phyloP scores from a whole-genome alignment of 1,140 invertebrate genomes.

The Pantala flavescens region DNA sequence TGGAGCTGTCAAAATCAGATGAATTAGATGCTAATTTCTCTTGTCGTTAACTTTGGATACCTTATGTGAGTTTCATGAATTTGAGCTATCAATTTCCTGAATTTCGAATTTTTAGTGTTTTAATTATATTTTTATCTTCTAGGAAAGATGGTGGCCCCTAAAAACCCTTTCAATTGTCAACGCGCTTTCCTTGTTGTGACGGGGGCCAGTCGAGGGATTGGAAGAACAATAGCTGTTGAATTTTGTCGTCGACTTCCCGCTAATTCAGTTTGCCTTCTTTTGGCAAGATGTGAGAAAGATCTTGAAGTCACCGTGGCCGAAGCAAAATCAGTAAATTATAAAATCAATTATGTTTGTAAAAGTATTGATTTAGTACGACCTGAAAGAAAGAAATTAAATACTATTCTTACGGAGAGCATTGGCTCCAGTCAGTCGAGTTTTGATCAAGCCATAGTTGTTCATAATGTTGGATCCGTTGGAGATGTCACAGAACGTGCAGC shows the following conservation, averaged over 20 bases:
- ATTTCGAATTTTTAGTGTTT: not conserved
- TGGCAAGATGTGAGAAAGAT: constrained; percentile 57
- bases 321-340: constrained; percentile 15
- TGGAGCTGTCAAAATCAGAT: constrained; percentile 44
- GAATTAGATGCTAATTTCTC: constrained; percentile 25
- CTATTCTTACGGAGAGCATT: constrained; percentile 24
- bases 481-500: constrained; percentile 49
- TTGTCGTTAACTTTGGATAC: not conserved
- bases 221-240: constrained; percentile 59
- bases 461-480: constrained; percentile 85
- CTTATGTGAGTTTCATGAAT: too few relatives aligned
- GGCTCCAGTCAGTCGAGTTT: constrained; percentile 37
- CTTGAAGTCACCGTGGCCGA: constrained; percentile 36
- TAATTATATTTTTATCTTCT: not conserved
- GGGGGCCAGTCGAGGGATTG: constrained; percentile 82
- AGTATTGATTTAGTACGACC: constrained; percentile 32
- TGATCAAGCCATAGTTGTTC: constrained; percentile 62
- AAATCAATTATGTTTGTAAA: constrained; percentile 4
- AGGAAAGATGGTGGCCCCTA: not conserved
- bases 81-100: too few relatives aligned
- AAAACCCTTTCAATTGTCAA: not conserved
- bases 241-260: constrained; percentile 48
- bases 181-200: constrained; percentile 54
- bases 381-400: constrained; percentile 29
- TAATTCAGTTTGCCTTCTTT: constrained; percentile 58